These are phyloP conservation scores for Tetramorium parvispinum DNA, from an alignment of 1,140 invertebrate species.

Conservation along the genomic window DNA sequence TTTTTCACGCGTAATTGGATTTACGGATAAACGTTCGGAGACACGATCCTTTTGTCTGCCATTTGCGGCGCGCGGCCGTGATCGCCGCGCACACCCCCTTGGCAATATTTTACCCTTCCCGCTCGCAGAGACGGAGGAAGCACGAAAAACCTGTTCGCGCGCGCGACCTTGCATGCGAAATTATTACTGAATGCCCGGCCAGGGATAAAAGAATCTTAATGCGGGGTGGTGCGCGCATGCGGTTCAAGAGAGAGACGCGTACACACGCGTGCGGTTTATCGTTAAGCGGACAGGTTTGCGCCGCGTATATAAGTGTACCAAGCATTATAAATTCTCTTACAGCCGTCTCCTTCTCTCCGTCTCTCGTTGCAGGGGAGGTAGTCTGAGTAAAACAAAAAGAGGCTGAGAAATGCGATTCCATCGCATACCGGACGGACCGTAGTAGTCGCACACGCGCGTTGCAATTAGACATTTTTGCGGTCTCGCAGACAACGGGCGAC, in stretches of 20 bases:
- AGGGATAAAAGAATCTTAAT: conserved; percentile 48
- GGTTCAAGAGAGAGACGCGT: neutral
- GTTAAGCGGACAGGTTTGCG: conserved; percentile 69
- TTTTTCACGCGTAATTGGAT: conserved; percentile 48
- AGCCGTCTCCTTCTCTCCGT: neutral
- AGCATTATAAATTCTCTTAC: conserved; percentile 65
- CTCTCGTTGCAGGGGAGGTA: too few species aligned
- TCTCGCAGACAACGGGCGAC: conserved; percentile 13
- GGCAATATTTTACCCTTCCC: conserved; percentile 57
- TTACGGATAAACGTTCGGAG: conserved; percentile 12
- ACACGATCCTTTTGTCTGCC: conserved; percentile 50
- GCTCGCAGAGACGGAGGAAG: conserved; percentile 3
- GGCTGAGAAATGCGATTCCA: conserved; percentile 37
- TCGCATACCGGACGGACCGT: conserved; percentile 17
- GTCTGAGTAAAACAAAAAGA: neutral
- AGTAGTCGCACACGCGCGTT: conserved; percentile 34
- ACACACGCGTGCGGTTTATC: conserved; percentile 64
- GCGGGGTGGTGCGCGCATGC: conserved; percentile 30
- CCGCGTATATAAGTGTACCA: conserved; percentile 60
- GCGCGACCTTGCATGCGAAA: conserved; percentile 53
- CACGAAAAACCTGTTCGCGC: conserved; percentile 29
- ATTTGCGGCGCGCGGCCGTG: conserved; percentile 11
- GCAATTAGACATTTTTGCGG: conserved; percentile 76
- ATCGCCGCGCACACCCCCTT: conserved; percentile 9
- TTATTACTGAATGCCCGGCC: conserved; percentile 57